These are phyloP conservation scores for Trachelipus rathkii DNA, from an alignment of 1,140 invertebrate species.

Conservation along the genomic window DNA sequence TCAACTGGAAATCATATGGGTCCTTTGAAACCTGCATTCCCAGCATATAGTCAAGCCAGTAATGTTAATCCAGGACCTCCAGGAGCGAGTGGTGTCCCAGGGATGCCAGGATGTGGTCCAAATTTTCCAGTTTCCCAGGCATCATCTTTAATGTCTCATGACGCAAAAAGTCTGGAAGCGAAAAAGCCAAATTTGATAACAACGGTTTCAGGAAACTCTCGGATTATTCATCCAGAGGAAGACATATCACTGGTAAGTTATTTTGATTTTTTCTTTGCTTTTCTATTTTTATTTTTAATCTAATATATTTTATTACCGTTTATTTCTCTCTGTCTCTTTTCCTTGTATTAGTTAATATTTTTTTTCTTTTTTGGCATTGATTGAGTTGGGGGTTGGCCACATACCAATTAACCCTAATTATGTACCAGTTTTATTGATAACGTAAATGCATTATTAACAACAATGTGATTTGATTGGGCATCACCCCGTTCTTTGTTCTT, in stretches of 20 bases:
- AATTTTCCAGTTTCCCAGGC: constrained; percentile 14
- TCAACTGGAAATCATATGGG: constrained; percentile 47
- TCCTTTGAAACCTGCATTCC: constrained; percentile 68
- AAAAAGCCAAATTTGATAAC: constrained; percentile 69
- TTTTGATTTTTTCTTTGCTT: background rate
- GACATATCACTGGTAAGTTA: constrained; percentile 75
- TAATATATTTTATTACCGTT: too few species aligned
- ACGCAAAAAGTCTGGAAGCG: constrained; percentile 46
- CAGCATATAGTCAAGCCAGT: constrained; percentile 64
- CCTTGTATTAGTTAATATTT: too few species aligned
- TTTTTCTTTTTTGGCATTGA: too few species aligned
- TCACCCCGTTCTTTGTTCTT: too few species aligned
- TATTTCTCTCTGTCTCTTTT: too few species aligned
- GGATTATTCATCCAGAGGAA: constrained; percentile 90
- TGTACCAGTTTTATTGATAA: too few species aligned
- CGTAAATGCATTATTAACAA: too few species aligned
- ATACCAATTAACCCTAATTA: too few species aligned
- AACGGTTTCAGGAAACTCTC: constrained; percentile 75
- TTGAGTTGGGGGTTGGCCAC: too few species aligned
- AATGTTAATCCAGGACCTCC: background rate
- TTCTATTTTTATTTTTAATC: too few species aligned
- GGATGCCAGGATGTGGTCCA: background rate
- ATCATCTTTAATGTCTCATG: constrained; percentile 23
- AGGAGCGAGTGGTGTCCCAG: background rate
- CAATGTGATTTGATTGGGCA: too few species aligned